phyloP scores from a whole-genome alignment of 2,888 invertebrate genomes.

The Hesperia comma region DNA sequence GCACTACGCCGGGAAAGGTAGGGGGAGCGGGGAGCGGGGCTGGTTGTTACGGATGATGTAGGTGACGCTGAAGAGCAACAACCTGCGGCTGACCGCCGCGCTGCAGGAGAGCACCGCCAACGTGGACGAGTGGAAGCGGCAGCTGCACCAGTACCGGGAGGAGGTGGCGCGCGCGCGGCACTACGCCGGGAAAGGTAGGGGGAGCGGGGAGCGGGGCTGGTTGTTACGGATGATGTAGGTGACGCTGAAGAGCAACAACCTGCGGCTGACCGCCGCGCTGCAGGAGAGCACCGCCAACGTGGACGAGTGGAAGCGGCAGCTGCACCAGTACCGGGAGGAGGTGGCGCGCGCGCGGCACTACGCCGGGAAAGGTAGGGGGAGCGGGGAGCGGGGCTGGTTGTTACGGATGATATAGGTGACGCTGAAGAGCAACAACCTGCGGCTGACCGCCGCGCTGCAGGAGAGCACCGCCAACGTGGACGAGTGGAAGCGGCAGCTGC shows the following conservation, averaged over 20 bases:
- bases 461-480: constrained; percentile 98
- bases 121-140: constrained; percentile 99
- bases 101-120: constrained; percentile 97
- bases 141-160: constrained; percentile 95
- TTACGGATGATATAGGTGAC: no score
- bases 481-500: constrained; percentile 98
- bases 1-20: constrained; percentile 76
- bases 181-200: constrained; percentile 71
- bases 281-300: constrained; percentile 98
- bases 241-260: constrained; percentile 93
- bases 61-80: constrained; percentile 90
- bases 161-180: constrained; percentile 92
- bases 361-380: constrained; percentile 69
- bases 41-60: no score
- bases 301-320: constrained; percentile 98
- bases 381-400: no score
- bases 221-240: no score
- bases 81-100: constrained; percentile 96
- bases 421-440: constrained; percentile 95
- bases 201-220: no score
- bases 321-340: constrained; percentile 96
- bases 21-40: no score
- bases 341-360: constrained; percentile 89
- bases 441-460: constrained; percentile 97
- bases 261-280: constrained; percentile 96